Conservation (phyloP, 2,888 invertebrate species). For the Heteromyza rotundicornis region DNA sequence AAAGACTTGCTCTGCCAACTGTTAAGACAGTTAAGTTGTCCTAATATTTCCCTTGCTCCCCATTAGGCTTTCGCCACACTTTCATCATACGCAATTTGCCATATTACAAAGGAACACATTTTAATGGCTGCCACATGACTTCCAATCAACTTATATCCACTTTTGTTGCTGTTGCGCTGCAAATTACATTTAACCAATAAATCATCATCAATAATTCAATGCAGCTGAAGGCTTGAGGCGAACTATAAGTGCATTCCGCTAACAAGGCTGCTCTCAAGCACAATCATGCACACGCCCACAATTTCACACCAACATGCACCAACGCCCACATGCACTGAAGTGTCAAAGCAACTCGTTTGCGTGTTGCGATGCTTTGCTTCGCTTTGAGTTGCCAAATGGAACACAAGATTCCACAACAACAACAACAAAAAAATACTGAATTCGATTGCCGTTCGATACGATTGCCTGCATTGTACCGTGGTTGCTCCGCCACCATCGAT, state of each 20-base stretch:
- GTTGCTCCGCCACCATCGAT: neutral
- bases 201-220: neutral
- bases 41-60: no score
- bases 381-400: no score
- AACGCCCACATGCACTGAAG: neutral
- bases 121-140: neutral
- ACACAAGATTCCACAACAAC: no score
- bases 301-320: neutral
- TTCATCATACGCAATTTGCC: no score
- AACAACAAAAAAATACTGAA: no score
- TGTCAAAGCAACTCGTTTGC: no score
- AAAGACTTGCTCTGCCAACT: no score
- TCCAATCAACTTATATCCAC: no score
- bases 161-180: neutral
- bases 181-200: neutral
- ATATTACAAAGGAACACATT: neutral
- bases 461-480: no score
- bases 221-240: neutral
- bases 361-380: no score
- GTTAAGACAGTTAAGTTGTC: no score
- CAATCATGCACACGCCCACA: neutral
- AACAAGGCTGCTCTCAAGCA: neutral
- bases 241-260: neutral
- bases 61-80: neutral
- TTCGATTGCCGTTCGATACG: no score